phyloP scores from a whole-genome alignment of 2,797 vertebrate species.

The Anolis apletophallus region DNA sequence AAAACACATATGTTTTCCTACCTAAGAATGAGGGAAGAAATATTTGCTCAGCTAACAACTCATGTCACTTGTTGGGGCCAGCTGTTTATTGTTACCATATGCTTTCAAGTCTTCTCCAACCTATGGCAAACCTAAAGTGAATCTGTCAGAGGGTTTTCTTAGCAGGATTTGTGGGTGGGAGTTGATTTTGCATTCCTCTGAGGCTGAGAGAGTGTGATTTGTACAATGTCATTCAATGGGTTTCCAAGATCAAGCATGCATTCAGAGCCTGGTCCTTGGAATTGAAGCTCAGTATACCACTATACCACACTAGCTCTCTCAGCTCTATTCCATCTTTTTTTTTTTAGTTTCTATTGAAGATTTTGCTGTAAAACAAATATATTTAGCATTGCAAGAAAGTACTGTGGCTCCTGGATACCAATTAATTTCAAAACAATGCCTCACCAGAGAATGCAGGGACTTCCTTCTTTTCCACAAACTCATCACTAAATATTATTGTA shows the following conservation, averaged over 20 bases:
- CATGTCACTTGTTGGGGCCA: not conserved
- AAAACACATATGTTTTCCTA: not conserved
- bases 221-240: too few relatives aligned
- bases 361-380: constrained; percentile 44
- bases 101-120: too few relatives aligned
- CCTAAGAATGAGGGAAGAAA: not conserved
- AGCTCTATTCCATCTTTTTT: not conserved
- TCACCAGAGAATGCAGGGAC: constrained; percentile 56
- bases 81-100: too few relatives aligned
- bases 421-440: constrained; percentile 66
- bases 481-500: constrained; percentile 65
- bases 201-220: too few relatives aligned
- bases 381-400: constrained; percentile 56
- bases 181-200: too few relatives aligned
- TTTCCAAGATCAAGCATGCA: too few relatives aligned
- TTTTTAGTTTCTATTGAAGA: not conserved
- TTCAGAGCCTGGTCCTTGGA: too few relatives aligned
- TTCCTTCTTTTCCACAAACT: constrained; percentile 58
- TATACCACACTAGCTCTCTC: too few relatives aligned
- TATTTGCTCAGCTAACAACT: not conserved
- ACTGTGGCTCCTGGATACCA: constrained; percentile 60
- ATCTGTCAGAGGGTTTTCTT: too few relatives aligned
- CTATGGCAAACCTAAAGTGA: too few relatives aligned
- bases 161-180: too few relatives aligned
- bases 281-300: too few relatives aligned